Percentiles rank a stretch among this genome's conserved stretches.
Conservation (phyloP, 2,113 vertebrate species). For the Pontoporia blainvillei region DNA sequence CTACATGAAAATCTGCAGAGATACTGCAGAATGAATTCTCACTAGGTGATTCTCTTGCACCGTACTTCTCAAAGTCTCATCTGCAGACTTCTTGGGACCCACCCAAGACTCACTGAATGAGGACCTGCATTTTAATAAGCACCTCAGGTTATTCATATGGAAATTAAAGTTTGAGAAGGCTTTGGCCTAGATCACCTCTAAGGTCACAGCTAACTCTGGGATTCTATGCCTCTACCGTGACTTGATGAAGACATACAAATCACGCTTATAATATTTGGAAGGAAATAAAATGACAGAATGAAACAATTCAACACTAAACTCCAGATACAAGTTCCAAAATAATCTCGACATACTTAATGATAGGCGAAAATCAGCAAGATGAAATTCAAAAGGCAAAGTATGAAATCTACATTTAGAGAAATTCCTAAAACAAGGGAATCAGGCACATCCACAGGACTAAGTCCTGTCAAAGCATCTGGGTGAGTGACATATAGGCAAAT, state of each 20-base stretch:
- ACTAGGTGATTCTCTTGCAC: neutral
- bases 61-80: neutral
- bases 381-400: conserved; percentile 21
- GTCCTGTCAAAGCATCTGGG: neutral
- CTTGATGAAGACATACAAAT: neutral
- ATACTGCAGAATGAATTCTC: neutral
- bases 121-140: conserved; percentile 14
- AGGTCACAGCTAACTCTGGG: neutral
- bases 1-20: neutral
- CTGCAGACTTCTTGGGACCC: neutral
- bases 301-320: neutral
- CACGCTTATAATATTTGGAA: neutral
- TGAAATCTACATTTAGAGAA: conserved; percentile 4
- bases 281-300: conserved; percentile 16
- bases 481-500: neutral
- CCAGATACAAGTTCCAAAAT: conserved; percentile 18
- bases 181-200: neutral
- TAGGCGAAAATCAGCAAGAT: conserved; percentile 5
- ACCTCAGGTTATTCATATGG: neutral
- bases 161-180: neutral
- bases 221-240: neutral
- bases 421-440: conserved; percentile 24
- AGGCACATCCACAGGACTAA: neutral
- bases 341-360: neutral
- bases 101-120: neutral